Conservation (phyloP, 2,113 vertebrate genomes). For the Todiramphus saurophagus region DNA sequence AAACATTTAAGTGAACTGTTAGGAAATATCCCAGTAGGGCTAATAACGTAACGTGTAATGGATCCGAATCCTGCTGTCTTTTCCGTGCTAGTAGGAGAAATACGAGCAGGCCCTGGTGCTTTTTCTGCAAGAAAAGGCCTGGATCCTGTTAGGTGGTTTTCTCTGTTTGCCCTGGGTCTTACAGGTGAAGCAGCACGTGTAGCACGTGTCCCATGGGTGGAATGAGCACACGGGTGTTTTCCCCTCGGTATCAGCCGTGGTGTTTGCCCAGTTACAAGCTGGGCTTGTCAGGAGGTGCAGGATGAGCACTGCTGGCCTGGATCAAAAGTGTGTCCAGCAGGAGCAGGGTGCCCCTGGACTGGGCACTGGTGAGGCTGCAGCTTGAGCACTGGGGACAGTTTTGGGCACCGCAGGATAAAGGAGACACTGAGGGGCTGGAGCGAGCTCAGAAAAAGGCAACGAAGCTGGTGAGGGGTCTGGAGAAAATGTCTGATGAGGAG, state of each 20-base stretch:
- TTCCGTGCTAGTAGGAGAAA: not conserved
- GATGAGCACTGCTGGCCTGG: not conserved
- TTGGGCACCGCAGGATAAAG: too few relatives aligned
- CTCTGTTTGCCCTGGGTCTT: not conserved
- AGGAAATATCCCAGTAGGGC: slow-evolving; percentile 8
- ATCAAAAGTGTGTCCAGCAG: too few relatives aligned
- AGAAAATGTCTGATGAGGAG: too few relatives aligned
- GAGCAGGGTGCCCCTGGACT: too few relatives aligned
- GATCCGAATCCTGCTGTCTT: not conserved
- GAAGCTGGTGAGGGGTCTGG: too few relatives aligned
- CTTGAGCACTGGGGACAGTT: too few relatives aligned
- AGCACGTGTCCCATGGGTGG: not conserved
- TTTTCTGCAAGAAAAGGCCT: not conserved
- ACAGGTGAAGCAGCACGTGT: not conserved
- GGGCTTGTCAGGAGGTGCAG: not conserved
- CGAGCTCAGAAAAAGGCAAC: too few relatives aligned
- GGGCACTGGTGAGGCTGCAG: too few relatives aligned
- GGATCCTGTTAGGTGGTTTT: not conserved
- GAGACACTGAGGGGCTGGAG: too few relatives aligned
- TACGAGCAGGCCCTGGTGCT: not conserved
- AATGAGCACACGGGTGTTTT: not conserved
- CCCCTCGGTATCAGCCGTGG: accelerated
- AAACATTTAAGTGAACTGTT: not conserved
- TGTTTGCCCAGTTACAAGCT: not conserved
- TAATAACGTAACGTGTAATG: not conserved